phyloP scores from a whole-genome alignment of 2,888 invertebrate species.

The Caenorhabditis japonica region DNA sequence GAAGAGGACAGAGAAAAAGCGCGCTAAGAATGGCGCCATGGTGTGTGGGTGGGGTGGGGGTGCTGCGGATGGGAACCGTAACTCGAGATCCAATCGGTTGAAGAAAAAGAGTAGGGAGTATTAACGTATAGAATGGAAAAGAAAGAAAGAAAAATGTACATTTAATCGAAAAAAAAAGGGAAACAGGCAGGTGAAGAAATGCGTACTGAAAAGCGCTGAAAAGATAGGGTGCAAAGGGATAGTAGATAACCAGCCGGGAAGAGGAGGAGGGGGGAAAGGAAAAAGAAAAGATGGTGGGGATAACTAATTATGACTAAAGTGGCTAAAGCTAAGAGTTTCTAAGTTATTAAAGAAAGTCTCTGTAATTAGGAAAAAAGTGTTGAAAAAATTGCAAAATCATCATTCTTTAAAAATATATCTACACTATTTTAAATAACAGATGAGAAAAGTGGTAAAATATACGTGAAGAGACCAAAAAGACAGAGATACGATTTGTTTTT shows the following conservation, averaged over 20 bases:
- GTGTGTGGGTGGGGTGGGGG: slow-evolving; percentile 2
- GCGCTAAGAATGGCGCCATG: slow-evolving; percentile 5
- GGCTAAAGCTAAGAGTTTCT: slow-evolving; percentile 35
- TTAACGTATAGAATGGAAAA: slow-evolving; percentile 1
- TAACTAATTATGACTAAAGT: slow-evolving; percentile 45
- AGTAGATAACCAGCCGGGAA: slow-evolving; percentile 3
- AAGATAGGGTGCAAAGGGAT: background rate
- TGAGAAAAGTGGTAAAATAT: slow-evolving; percentile 2
- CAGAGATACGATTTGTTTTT: slow-evolving; percentile 18
- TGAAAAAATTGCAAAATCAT: slow-evolving; percentile 7
- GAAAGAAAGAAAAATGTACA: background rate
- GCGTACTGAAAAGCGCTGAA: slow-evolving; percentile 8
- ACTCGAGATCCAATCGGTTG: slow-evolving; percentile 56
- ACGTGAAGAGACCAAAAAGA: slow-evolving; percentile 28
- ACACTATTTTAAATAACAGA: no score
- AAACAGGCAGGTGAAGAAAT: background rate
- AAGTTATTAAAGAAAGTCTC: slow-evolving; percentile 23
- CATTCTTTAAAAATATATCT: slow-evolving; percentile 8
- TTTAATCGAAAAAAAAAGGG: slow-evolving; percentile 22
- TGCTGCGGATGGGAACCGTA: slow-evolving; percentile 51
- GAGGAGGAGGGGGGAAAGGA: slow-evolving; percentile 1
- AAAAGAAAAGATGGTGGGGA: slow-evolving; percentile 8
- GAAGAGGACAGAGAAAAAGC: slow-evolving; percentile 2
- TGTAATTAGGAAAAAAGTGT: background rate
- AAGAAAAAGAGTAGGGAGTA: slow-evolving; percentile 19